Evolutionary conservation across 2,888 invertebrate genomes (phyloP).

Genomic region (Calameuta idolon): DNA sequence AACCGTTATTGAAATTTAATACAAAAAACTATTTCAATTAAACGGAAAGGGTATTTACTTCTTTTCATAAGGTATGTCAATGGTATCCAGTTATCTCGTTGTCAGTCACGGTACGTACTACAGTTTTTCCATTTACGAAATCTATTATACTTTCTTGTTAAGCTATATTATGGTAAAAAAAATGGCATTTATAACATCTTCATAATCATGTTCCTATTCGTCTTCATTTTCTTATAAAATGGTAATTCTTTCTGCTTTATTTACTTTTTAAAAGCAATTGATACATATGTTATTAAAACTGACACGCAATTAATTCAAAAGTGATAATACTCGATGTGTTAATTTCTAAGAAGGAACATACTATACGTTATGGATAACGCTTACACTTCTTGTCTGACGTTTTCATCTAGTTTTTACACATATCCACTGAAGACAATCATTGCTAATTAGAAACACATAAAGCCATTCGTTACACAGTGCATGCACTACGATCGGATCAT

Average conservation of each 20-base stretch:
- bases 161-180: not conserved
- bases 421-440: too few relatives aligned
- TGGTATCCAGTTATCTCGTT: not conserved
- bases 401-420: not conserved
- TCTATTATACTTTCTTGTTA: not conserved
- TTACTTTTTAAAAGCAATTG: not conserved
- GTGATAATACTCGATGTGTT: not conserved
- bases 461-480: too few relatives aligned
- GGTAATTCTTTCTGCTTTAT: not conserved
- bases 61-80: not conserved
- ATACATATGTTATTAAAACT: too few relatives aligned
- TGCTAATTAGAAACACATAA: too few relatives aligned
- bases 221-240: not conserved
- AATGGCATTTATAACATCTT: too few relatives aligned
- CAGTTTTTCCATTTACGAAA: not conserved
- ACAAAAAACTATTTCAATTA: not conserved
- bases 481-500: too few relatives aligned
- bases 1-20: not conserved
- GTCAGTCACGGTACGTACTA: not conserved
- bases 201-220: too few relatives aligned
- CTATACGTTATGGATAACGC: not conserved
- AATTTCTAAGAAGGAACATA: not conserved
- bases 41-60: not conserved
- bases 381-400: not conserved
- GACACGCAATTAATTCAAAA: not conserved